phyloP scores from a whole-genome alignment of 2,113 vertebrate species.

The Pteropus alecto region DNA sequence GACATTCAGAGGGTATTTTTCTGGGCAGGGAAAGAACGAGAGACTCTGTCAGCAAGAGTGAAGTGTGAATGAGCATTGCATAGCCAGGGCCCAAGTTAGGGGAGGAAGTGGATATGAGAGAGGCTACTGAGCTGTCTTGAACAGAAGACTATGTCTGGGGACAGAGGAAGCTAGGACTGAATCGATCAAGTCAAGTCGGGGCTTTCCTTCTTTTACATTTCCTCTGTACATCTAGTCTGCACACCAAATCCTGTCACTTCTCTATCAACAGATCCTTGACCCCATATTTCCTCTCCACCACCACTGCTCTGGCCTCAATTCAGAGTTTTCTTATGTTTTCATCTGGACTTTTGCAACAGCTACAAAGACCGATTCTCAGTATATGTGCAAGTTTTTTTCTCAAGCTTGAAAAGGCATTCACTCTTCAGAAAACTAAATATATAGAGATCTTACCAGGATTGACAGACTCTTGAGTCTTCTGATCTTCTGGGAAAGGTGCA shows the following conservation, averaged over 20 bases:
- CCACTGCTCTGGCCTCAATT: neutral
- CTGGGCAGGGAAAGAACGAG: slow-evolving; percentile 69
- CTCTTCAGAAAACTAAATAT: neutral
- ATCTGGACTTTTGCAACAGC: neutral
- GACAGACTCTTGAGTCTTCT: neutral
- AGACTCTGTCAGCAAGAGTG: slow-evolving; percentile 52
- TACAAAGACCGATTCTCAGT: neutral
- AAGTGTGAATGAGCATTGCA: slow-evolving; percentile 59
- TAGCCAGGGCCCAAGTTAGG: neutral
- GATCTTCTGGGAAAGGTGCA: neutral
- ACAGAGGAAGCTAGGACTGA: neutral
- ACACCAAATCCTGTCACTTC: neutral
- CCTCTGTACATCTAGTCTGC: neutral
- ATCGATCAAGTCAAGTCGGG: neutral
- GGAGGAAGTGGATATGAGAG: neutral
- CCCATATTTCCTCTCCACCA: neutral
- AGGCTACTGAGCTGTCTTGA: neutral
- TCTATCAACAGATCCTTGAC: neutral
- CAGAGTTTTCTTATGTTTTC: neutral
- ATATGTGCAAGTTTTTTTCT: neutral
- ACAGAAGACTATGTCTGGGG: neutral
- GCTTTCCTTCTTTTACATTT: neutral
- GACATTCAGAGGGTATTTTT: slow-evolving; percentile 74
- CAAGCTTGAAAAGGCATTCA: neutral
- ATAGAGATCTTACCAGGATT: neutral